Evolutionary conservation across 1,140 invertebrate species (phyloP), one percentile per base, ranked within the genome.

Genomic region (Melanaphis sacchari): DNA sequence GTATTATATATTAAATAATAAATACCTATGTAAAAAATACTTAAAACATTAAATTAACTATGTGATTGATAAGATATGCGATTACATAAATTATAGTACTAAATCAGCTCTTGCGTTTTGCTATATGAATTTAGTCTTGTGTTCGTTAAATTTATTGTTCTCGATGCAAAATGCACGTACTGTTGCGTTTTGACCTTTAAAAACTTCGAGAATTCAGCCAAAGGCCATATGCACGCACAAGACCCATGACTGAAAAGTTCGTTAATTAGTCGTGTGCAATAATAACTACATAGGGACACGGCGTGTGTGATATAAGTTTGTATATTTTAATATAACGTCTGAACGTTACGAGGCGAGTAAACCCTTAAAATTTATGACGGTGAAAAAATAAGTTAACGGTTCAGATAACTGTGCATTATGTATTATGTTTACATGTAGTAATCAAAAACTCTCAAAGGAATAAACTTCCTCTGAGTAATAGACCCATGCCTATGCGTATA

Each of bases 251-350:
- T 76, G 43, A 36, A 88, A 90, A 41, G 36, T 90, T 90, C 4
- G 88, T 90, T 90, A 41, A 90, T 90, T 59, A 90, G 52, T 40
- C 36, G 49, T 40, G 88, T 59, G 88, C 52, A 31, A 49, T n/a
- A 46, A 88, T 49, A 88, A 88, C 84, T 43, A 46, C 43, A 49
- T 7, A 87, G 9, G 24, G 22, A 66, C 36, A 38, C 7, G 8
- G 9, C 9, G 18, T 49, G 85, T 22, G 5, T 88, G 18, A 22
- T 18, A 88, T 88, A 88, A 49, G 85, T 36, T 49, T 49, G 21
- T 7, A 49, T 43, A 11, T 52, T 88, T 89, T 46, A 36, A 52
- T 52, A 38, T 38, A 6, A 52, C 52, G n/a, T 52, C 26, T 0
- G 82, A 85, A 26, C 11, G 18, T n/a, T 88, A 22, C 1, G 40